Base-by-base conservation (phyloP, 92 coral and sea anemone genomes). In the Palythoa grandis region DNA sequence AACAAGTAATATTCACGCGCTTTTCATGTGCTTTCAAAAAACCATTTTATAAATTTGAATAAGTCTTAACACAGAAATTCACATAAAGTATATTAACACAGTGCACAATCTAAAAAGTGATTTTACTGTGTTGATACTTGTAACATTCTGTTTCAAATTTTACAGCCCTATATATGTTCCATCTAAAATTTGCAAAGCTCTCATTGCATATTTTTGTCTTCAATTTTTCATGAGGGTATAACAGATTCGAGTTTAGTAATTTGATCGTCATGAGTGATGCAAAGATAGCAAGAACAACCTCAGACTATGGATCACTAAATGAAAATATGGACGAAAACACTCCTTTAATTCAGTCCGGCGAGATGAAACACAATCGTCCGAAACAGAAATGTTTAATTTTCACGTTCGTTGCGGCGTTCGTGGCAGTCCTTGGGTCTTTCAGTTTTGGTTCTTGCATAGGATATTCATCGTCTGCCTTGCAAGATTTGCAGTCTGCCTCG, bases 401-500 rank as follows among this genome's bases (percentile, higher is more conserved):
- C 10, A 63, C 22, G 10, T 63, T 63, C 19, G 22, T 63, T 5
- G 69, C 69, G 25, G 22, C 69, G 7, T 84, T 93, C 1, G 37
- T 88, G 4, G 94, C 91, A 0, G 93, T 86, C 38, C 15, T 93
- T 13, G 96, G 94, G 0, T 79, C 96, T 1, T 48, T 93, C 25
- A 70, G 92, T 43, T 89, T 91, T 79, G 96, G 96, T 0, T 91
- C 54, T 52, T 82, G 90, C 22, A 8, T 93, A n/a, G 91, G 88
- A 0, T 93, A 93, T 56, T 85, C 96, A 4, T 93, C 96, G 4
- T 87, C 94, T 1, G 94, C 92, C 17, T 65, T 86, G 20, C 82
- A 57, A 58, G 94, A 91, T 63, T 80, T 93, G 37, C 19, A 91
- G 52, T 38, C 72, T 0, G n/a, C 52, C 23, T 29, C 56, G 47